Evolutionary conservation across 2,888 invertebrate genomes (phyloP), one percentile per base, ranked within the genome.

Genomic region (Amiota mariae): DNA sequence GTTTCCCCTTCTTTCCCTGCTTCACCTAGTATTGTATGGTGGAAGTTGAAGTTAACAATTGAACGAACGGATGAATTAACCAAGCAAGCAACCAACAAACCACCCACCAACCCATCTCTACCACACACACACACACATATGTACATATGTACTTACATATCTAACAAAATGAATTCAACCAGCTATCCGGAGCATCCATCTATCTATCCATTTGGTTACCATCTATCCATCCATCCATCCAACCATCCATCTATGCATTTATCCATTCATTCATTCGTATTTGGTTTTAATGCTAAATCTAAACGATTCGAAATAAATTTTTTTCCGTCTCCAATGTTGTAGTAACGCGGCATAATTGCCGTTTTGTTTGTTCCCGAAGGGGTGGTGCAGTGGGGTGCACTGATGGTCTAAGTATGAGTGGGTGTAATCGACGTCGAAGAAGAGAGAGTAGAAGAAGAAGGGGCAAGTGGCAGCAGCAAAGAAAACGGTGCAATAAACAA

Each of bases 261-360:
- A 24, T 51, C 10, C 54, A 51, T 51, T 54, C 46, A 51, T 48
- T 1, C 24, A 51, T 68, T 68, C 36, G 49, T n/a, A 67, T 15
- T 80, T 77, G 77, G 49, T 77, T 79, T 81, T 82, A 79, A 81
- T 82, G 81, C 81, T 82, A 83, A 81, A 83, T 85, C 85, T 85
- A 84, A 86, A 82, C 86, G 83, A 72, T 80, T 80, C 84, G 59
- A 81, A 85, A 85, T 85, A 86, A 85, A 85, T 85, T 82, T 84
- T 73, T 77, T 68, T 73, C 72, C 20, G 13, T 49, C 68, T 68
- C 77, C 76, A 77, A 76, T 84, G 36, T 85, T 84, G 84, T 76
- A 80, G 79, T 79, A 79, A 79, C 82, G 85, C 86, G 82, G 85
- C 84, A 84, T 84, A 84, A 84, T 84, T 84, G 84, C 86, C 86